phyloP scores from a whole-genome alignment of 2,797 vertebrate genomes.

The Malacoraja senta region DNA sequence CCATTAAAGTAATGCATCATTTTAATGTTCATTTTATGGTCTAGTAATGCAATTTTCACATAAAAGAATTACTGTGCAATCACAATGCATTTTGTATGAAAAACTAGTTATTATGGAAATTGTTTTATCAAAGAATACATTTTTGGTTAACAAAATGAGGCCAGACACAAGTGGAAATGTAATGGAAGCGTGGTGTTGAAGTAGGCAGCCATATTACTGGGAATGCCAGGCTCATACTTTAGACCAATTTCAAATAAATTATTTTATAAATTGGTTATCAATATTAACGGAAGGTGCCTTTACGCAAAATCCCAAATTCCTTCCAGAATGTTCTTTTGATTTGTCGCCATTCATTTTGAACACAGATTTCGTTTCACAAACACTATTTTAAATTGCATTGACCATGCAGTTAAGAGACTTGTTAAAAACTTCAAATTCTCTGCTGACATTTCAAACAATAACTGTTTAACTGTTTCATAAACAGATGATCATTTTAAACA shows the following conservation, averaged over 20 bases:
- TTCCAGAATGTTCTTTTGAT: conserved; percentile 10
- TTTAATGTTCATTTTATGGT: conserved; percentile 36
- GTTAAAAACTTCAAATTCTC: conserved; percentile 3
- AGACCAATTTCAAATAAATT: conserved; percentile 37
- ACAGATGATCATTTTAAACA: conserved; percentile 12
- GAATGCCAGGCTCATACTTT: conserved; percentile 29
- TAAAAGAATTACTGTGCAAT: conserved; percentile 37
- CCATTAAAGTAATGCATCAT: conserved; percentile 32
- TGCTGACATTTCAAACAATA: neutral
- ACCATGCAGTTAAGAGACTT: neutral
- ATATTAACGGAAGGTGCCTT: conserved; percentile 30
- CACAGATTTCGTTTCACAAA: neutral
- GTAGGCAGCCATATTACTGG: conserved; percentile 27
- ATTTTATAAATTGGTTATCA: conserved; percentile 31
- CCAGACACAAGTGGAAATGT: conserved; percentile 36
- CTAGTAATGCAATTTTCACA: conserved; percentile 35
- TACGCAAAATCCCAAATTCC: conserved; percentile 8
- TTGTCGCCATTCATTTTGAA: conserved; percentile 9
- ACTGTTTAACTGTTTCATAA: conserved; percentile 36
- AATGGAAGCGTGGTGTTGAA: conserved; percentile 21
- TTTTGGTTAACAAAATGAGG: conserved; percentile 24
- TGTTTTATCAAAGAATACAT: conserved; percentile 33
- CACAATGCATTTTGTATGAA: conserved; percentile 36
- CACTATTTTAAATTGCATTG: neutral
- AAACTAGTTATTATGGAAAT: conserved; percentile 39